Conservation (phyloP, 2,888 invertebrate species). For the Cantharis lateralis region DNA sequence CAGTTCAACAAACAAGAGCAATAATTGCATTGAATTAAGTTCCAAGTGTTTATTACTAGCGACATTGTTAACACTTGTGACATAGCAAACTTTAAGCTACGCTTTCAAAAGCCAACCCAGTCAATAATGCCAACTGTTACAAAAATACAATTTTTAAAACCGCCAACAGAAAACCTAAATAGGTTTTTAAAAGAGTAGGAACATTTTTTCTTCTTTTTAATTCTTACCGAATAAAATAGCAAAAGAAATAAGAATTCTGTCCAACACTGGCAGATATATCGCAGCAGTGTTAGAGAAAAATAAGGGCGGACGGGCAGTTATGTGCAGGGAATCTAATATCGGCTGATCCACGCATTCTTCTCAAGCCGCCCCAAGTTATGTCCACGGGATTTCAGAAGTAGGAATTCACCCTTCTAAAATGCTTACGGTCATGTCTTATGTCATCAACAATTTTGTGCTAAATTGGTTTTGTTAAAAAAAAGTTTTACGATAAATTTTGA, state of each 20-base stretch:
- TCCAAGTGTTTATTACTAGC: slow-evolving; percentile 18
- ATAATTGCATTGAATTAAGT: slow-evolving; percentile 13
- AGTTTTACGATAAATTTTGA: background rate
- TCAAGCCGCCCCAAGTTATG: slow-evolving; percentile 50
- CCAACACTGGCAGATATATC: slow-evolving; percentile 43
- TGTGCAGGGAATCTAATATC: slow-evolving; percentile 53
- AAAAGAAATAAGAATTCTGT: slow-evolving; percentile 42
- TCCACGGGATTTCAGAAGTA: slow-evolving; percentile 53
- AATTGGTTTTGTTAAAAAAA: background rate
- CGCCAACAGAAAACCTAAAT: background rate
- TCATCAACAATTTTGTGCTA: slow-evolving; percentile 12
- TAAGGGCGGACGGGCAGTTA: slow-evolving; percentile 45
- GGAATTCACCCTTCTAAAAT: slow-evolving; percentile 45
- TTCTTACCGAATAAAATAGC: background rate
- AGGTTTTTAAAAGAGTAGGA: background rate
- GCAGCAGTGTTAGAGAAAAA: slow-evolving; percentile 42
- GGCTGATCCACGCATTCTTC: slow-evolving; percentile 54
- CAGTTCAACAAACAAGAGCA: slow-evolving; percentile 18
- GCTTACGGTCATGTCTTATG: slow-evolving; percentile 31
- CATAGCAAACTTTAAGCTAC: slow-evolving; percentile 26
- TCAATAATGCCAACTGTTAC: slow-evolving; percentile 33
- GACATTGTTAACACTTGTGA: slow-evolving; percentile 34
- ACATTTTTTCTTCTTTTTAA: background rate
- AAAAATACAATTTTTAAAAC: slow-evolving; percentile 34
- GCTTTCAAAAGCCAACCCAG: slow-evolving; percentile 25